Percentiles rank a stretch among this genome's conserved stretches.
phyloP scores from a whole-genome alignment of 1,140 invertebrate genomes.

The Pseudomyrmex flavicornis region DNA sequence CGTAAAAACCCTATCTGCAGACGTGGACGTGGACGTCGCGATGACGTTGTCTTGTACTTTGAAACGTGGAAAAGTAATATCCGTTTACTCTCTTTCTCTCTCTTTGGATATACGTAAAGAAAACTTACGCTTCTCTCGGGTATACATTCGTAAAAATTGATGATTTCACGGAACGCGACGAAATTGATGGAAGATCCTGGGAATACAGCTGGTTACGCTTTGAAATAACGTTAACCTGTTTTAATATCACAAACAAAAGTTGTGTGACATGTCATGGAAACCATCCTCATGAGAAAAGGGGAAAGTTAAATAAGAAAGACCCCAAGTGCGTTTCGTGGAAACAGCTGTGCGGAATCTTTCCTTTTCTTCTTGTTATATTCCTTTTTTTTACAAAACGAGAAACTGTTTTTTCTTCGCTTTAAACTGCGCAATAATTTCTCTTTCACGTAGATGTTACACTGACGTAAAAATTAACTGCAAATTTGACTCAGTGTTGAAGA shows the following conservation, averaged over 20 bases:
- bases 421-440: background rate
- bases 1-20: conserved; percentile 47
- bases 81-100: background rate
- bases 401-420: background rate
- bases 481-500: background rate
- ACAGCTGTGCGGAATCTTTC: conserved; percentile 4
- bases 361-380: background rate
- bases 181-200: conserved; percentile 6
- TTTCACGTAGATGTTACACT: background rate
- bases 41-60: conserved; percentile 24
- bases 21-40: background rate
- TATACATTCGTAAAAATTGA: conserved; percentile 50
- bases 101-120: conserved; percentile 1
- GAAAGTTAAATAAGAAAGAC: conserved; percentile 14
- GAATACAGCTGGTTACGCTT: background rate
- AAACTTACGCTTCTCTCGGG: conserved; percentile 31
- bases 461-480: background rate
- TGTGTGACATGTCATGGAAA: conserved; percentile 22
- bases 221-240: conserved; percentile 34
- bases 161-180: background rate
- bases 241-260: conserved; percentile 40
- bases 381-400: background rate
- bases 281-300: background rate
- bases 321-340: background rate
- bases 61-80: conserved; percentile 36